Evolutionary conservation across 2,113 vertebrate species (phyloP).

Genomic region (Fulica atra): DNA sequence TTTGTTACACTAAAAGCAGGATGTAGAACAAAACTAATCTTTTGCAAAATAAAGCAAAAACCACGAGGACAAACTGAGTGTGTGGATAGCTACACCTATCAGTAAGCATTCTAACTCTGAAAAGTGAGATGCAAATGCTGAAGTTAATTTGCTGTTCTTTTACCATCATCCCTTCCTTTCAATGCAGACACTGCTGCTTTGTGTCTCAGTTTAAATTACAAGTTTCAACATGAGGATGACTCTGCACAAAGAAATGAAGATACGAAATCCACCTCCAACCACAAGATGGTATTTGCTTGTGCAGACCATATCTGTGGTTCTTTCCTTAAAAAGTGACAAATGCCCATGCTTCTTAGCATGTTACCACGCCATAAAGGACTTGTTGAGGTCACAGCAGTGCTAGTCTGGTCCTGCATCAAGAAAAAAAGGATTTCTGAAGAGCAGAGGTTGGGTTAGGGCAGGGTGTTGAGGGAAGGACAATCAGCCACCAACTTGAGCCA

Average conservation of each 20-base stretch:
- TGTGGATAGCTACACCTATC: not conserved
- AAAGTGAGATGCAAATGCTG: not conserved
- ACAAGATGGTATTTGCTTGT: not conserved
- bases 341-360: not conserved
- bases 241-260: not conserved
- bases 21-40: not conserved
- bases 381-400: not conserved
- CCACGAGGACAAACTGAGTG: not conserved
- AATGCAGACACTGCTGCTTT: not conserved
- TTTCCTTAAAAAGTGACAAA: not conserved
- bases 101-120: not conserved
- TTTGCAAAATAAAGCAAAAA: not conserved
- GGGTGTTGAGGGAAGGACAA: not conserved
- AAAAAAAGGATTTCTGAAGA: not conserved
- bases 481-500: not conserved
- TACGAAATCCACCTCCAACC: not conserved
- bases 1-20: not conserved
- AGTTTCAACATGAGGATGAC: not conserved
- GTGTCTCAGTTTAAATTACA: not conserved
- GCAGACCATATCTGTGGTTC: not conserved
- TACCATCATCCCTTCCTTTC: not conserved
- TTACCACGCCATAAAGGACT: not conserved
- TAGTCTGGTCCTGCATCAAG: not conserved
- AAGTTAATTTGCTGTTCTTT: not conserved
- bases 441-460: not conserved